These are phyloP conservation scores for Rhorus exstirpatorius DNA, from an alignment of 2,888 invertebrate species.

Conservation along the genomic window DNA sequence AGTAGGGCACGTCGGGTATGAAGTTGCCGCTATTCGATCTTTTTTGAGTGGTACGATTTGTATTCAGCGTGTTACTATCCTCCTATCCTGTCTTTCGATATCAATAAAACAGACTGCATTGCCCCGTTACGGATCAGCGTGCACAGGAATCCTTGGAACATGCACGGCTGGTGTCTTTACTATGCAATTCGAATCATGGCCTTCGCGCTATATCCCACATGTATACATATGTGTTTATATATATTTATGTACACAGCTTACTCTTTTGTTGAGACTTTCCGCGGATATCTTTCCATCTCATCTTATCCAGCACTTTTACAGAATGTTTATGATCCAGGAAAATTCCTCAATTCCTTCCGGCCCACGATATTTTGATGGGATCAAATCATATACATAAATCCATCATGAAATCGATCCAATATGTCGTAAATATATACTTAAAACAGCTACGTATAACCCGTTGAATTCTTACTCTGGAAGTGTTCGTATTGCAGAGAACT, in stretches of 20 bases:
- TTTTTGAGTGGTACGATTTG: constrained; percentile 73
- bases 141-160: constrained; percentile 31
- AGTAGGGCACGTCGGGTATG: constrained; percentile 64
- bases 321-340: background rate
- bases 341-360: constrained; percentile 18
- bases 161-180: constrained; percentile 33
- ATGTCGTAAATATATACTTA: background rate
- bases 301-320: constrained; percentile 27
- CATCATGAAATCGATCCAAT: constrained; percentile 25
- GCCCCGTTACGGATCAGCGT: constrained; percentile 49
- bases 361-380: background rate
- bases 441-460: constrained; percentile 12
- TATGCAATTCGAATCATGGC: constrained; percentile 53
- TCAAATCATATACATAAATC: constrained; percentile 20
- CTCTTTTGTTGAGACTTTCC: constrained; percentile 1
- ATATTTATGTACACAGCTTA: background rate
- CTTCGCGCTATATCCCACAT: constrained; percentile 14
- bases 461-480: constrained; percentile 10
- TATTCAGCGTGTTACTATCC: constrained; percentile 73
- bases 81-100: constrained; percentile 72
- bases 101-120: constrained; percentile 73
- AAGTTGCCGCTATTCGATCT: constrained; percentile 65
- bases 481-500: background rate
- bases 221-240: background rate
- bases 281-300: constrained; percentile 26